These are phyloP conservation scores for Drosophila meridionalis DNA, from an alignment of 2,888 invertebrate genomes.

Conservation along the genomic window DNA sequence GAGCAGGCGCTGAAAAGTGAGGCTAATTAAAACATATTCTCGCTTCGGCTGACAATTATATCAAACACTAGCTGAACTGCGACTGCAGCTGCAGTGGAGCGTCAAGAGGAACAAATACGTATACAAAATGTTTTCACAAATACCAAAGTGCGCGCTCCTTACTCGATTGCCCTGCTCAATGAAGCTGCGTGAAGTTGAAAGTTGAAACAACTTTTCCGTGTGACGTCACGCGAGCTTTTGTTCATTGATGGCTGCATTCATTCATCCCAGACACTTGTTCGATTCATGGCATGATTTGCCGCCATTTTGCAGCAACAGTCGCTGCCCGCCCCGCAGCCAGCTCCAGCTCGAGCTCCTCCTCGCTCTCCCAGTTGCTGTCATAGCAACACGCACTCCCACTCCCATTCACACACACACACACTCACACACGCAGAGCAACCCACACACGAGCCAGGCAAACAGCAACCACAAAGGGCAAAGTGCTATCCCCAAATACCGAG, in stretches of 20 bases:
- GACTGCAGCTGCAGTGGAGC: slow-evolving; percentile 1
- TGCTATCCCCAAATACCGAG: slow-evolving; percentile 14
- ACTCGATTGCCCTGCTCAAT: slow-evolving; percentile 2
- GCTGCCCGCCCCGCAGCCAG: slow-evolving; percentile 9
- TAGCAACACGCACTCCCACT: slow-evolving; percentile 38
- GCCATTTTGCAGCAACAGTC: slow-evolving; percentile 63
- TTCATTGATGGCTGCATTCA: slow-evolving; percentile 61
- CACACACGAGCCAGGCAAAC: slow-evolving; percentile 47
- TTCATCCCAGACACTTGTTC: slow-evolving; percentile 28
- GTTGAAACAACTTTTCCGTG: slow-evolving; percentile 1
- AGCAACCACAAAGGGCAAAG: slow-evolving; percentile 73
- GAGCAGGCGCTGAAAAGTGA: slow-evolving; percentile 16
- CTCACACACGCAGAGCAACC: slow-evolving; percentile 37
- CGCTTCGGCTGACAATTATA: slow-evolving; percentile 5
- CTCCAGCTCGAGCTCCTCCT: not conserved
- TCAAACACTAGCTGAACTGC: not conserved
- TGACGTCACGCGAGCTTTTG: slow-evolving; percentile 64
- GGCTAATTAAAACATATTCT: slow-evolving; percentile 40
- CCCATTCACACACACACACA: slow-evolving; percentile 25
- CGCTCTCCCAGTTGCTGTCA: slow-evolving; percentile 32
- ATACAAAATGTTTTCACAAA: not conserved
- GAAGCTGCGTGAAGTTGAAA: not conserved
- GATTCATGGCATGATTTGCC: slow-evolving; percentile 37
- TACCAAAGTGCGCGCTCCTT: slow-evolving; percentile 47
- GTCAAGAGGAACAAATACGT: not conserved